Conservation (phyloP, 1,140 invertebrate genomes). For the Saccostrea cuccullata region DNA sequence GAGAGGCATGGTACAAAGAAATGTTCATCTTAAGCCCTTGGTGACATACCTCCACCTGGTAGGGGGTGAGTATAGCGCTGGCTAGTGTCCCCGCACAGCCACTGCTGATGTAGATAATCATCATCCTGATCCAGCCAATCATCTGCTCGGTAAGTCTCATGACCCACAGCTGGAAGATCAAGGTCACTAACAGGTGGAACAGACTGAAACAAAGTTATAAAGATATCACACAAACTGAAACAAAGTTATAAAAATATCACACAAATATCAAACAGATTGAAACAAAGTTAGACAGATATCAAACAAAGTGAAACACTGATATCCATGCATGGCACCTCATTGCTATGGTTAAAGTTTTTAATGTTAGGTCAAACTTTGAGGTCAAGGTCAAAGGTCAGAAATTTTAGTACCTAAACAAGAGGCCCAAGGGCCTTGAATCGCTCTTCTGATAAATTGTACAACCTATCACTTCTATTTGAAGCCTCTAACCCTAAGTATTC, state of each 20-base stretch:
- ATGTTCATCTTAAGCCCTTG: too few species aligned
- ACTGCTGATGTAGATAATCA: slow-evolving; percentile 95
- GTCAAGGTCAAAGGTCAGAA: not conserved
- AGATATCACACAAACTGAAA: slow-evolving; percentile 81
- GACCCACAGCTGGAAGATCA: slow-evolving; percentile 93
- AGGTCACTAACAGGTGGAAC: slow-evolving; percentile 91
- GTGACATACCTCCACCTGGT: slow-evolving; percentile 92
- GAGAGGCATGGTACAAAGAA: not conserved
- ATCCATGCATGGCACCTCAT: not conserved
- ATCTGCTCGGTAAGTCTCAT: slow-evolving; percentile 97
- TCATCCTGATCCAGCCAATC: slow-evolving; percentile 92
- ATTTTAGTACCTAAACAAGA: not conserved
- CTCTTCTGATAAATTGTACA: too few species aligned
- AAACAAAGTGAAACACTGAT: too few species aligned
- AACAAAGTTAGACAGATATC: slow-evolving; percentile 59
- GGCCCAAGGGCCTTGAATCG: too few species aligned
- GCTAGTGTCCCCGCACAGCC: slow-evolving; percentile 97
- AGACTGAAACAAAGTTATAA: slow-evolving; percentile 81
- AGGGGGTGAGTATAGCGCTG: slow-evolving; percentile 97
- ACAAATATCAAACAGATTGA: too few species aligned
- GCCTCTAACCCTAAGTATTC: too few species aligned
- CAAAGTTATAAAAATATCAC: too few species aligned
- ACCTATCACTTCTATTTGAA: too few species aligned
- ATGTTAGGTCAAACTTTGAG: not conserved
- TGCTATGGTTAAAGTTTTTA: too few species aligned